These are phyloP conservation scores for Crocuta crocuta DNA, from an alignment of 2,113 vertebrate genomes.

Conservation along the genomic window DNA sequence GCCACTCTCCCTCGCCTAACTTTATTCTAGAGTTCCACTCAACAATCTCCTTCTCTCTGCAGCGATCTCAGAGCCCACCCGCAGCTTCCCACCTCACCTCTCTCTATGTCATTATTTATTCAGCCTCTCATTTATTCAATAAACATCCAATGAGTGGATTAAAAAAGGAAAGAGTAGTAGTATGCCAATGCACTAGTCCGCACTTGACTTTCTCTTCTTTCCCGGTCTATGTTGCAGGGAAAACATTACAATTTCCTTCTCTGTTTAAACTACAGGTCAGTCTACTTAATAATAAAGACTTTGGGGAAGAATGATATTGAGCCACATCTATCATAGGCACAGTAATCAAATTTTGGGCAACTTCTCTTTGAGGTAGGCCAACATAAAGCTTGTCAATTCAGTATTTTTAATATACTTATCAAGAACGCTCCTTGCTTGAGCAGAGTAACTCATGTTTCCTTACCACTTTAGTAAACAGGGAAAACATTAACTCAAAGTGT, in stretches of 20 bases:
- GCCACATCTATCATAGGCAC: neutral
- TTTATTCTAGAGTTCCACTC: neutral
- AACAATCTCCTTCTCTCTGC: neutral
- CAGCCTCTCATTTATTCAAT: neutral
- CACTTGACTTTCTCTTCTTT: neutral
- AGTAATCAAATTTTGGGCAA: neutral
- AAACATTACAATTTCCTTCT: neutral
- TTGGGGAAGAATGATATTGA: neutral
- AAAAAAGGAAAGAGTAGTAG: neutral
- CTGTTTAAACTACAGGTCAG: neutral
- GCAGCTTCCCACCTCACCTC: neutral
- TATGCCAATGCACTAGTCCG: neutral
- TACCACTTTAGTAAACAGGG: conserved; percentile 34
- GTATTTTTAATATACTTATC: conserved; percentile 1
- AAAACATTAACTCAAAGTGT: conserved; percentile 64
- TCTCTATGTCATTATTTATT: neutral
- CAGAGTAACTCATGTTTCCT: conserved; percentile 44
- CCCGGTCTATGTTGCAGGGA: neutral
- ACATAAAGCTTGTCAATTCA: neutral
- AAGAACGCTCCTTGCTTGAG: neutral
- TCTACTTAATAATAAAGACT: conserved; percentile 20
- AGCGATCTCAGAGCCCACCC: neutral
- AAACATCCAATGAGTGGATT: neutral
- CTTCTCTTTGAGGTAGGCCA: conserved; percentile 5
- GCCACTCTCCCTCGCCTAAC: neutral